A percentile compares a stretch with the other conserved stretches of the same genome.
Evolutionary conservation across 2,888 invertebrate genomes (phyloP).

Genomic region (Volucella inanis): DNA sequence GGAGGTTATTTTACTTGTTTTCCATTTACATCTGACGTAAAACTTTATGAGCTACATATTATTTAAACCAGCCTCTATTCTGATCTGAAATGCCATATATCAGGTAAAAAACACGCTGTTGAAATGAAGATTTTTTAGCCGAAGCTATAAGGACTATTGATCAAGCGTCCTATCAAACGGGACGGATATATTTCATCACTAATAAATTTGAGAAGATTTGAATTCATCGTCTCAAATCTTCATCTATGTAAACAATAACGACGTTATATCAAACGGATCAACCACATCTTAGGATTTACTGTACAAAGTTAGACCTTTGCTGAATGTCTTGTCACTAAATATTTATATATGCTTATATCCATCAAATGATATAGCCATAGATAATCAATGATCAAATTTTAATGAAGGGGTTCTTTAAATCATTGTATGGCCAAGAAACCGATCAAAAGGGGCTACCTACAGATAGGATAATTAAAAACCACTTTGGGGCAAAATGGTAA

Average conservation of each 20-base stretch:
- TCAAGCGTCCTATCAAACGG: slow-evolving; percentile 2
- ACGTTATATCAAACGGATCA: slow-evolving; percentile 2
- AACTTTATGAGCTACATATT: too few species aligned
- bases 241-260: background rate
- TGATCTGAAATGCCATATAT: too few species aligned
- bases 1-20: too few species aligned
- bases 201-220: slow-evolving; percentile 1
- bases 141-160: background rate
- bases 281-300: background rate
- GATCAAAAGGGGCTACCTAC: too few species aligned
- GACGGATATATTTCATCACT: slow-evolving; percentile 3
- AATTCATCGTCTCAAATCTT: background rate
- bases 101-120: too few species aligned
- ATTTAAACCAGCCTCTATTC: too few species aligned
- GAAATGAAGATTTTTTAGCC: too few species aligned
- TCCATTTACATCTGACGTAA: too few species aligned
- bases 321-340: background rate
- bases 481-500: background rate
- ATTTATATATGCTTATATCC: background rate
- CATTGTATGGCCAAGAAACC: too few species aligned
- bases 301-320: too few species aligned
- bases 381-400: background rate
- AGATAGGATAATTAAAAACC: too few species aligned
- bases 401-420: too few species aligned
- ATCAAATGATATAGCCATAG: background rate